Percentiles rank a stretch among this genome's conserved stretches.
Evolutionary conservation across 2,888 invertebrate genomes (phyloP).

Genomic region (Agelastica alni): DNA sequence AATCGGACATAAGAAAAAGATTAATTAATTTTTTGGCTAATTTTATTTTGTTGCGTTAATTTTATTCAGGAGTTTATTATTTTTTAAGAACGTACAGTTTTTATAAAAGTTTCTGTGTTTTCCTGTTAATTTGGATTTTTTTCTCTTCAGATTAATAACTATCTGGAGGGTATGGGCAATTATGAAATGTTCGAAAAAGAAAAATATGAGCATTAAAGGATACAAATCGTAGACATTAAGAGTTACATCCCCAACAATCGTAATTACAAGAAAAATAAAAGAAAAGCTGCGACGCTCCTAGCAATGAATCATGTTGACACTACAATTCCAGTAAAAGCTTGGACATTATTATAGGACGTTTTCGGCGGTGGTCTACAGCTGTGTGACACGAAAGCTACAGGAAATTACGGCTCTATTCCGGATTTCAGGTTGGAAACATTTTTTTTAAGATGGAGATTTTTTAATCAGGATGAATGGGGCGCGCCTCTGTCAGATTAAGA

Average conservation of each 20-base stretch:
- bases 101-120: no score
- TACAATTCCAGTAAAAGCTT: conserved; percentile 54
- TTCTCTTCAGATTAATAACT: no score
- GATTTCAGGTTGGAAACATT: conserved; percentile 50
- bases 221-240: conserved; percentile 29
- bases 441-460: conserved; percentile 55
- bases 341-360: conserved; percentile 46
- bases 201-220: conserved; percentile 29
- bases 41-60: no score
- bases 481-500: conserved; percentile 52
- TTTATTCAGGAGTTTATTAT: no score
- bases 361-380: conserved; percentile 41
- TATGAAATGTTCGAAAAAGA: conserved; percentile 17
- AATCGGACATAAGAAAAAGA: no score
- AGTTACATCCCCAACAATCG: conserved; percentile 23
- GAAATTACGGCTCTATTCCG: conserved; percentile 54
- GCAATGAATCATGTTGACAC: conserved; percentile 53
- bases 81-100: no score
- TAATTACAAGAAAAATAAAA: conserved; percentile 33
- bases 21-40: no score
- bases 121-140: no score
- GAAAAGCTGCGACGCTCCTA: conserved; percentile 34
- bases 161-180: no score
- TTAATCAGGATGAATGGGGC: conserved; percentile 56
- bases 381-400: conserved; percentile 54